phyloP scores from a whole-genome alignment of 2,113 vertebrate genomes.

The Dipodomys ordii region DNA sequence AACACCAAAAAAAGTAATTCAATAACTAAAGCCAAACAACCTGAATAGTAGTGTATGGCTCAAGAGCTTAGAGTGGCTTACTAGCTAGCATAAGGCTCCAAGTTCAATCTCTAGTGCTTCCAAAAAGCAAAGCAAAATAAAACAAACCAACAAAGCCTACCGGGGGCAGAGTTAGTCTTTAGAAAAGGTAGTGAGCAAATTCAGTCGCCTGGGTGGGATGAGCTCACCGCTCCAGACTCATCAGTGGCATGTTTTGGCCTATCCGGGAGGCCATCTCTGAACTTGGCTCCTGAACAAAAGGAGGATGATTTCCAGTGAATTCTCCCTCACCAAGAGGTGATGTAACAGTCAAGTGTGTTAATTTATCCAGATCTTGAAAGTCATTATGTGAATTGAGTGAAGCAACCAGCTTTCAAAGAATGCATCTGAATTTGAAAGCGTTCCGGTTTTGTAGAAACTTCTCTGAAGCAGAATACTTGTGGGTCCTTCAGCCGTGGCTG shows the following conservation, averaged over 20 bases:
- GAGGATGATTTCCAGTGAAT: background rate
- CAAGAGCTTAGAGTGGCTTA: no score
- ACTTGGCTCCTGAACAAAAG: background rate
- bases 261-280: background rate
- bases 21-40: no score
- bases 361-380: background rate
- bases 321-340: background rate
- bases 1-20: no score
- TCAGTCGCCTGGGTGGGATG: background rate
- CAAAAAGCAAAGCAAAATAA: no score
- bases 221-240: background rate
- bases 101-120: no score
- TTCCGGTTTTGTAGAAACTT: slow-evolving; percentile 2
- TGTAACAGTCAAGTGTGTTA: background rate
- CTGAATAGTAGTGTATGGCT: no score
- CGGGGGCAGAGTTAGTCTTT: background rate
- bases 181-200: background rate
- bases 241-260: background rate
- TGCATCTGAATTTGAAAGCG: slow-evolving; percentile 9
- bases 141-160: no score
- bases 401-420: background rate
- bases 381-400: background rate
- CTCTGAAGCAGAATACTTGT: background rate
- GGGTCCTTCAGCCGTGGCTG: background rate
- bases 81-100: no score